These are phyloP conservation scores for Drepana arcuata DNA, from an alignment of 1,140 invertebrate genomes.

Conservation along the genomic window DNA sequence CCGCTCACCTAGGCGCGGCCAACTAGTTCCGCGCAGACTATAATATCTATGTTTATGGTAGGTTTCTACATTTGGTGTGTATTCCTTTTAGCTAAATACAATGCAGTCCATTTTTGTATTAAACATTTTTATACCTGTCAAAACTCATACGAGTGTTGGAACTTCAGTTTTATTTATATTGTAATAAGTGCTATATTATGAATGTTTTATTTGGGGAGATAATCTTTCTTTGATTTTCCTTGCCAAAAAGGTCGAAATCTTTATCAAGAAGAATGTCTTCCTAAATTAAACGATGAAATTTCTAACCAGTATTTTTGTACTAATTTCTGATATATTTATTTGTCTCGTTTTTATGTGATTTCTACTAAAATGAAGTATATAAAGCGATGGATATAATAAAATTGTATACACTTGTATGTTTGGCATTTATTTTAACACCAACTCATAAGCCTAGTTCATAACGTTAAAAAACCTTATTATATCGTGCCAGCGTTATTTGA, in stretches of 20 bases:
- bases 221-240: too few relatives aligned
- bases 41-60: too few relatives aligned
- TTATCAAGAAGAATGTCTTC: conserved; percentile 1
- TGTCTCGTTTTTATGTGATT: conserved; percentile 42
- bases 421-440: conserved; percentile 26
- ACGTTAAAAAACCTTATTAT: background rate
- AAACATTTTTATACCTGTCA: background rate
- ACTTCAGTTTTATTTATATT: background rate
- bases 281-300: conserved; percentile 9
- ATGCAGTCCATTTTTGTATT: too few relatives aligned
- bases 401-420: conserved; percentile 58
- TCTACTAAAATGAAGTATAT: conserved; percentile 55
- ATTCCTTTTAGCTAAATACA: too few relatives aligned
- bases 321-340: conserved; percentile 52
- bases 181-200: background rate
- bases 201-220: too few relatives aligned
- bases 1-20: too few relatives aligned
- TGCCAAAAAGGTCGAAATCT: background rate
- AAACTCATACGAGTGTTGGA: background rate
- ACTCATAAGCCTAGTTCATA: background rate
- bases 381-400: conserved; percentile 47
- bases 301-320: conserved; percentile 64
- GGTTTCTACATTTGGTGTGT: too few relatives aligned
- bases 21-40: too few relatives aligned
- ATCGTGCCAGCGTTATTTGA: background rate